Base-by-base conservation (phyloP, 2,113 vertebrate species). In the Zapus hudsonius region DNA sequence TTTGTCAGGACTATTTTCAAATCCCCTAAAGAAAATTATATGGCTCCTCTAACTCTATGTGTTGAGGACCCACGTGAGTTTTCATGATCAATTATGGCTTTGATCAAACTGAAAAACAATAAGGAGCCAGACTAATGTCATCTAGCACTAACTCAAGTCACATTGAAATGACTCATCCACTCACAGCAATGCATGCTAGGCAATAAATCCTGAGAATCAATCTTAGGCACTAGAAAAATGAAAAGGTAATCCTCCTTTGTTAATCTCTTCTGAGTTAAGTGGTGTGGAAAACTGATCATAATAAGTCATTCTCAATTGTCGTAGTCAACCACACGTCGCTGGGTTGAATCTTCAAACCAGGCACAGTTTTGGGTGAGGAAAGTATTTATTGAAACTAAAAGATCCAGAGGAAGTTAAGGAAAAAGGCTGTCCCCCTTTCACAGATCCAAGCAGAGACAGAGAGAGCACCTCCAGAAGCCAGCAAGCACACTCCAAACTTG, bases 181-280 rank as follows among this genome's bases (percentile, higher is more conserved):
- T 84, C 16, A 47, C 33, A 61, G 27, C 61, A 66, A 64, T 88
- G 31, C 44, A 61, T 33, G 15, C n/a, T 31, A 1, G 52, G 31
- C 44, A 90, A n/a, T 61, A 44, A 75, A 94, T 90, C 88, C 40
- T 66, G 44, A 92, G n/a, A 16, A 25, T 59, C 93, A 64, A 80
- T 63, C 22, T 81, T 93, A 85, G 83, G 74, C 33, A 74, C 29
- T 25, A 1, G 17, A 61, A 87, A 42, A 36, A 36, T 47, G 59
- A 25, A 64, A 38, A 79, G 55, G 38, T 63, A 63, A 17, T 84
- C 3, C 63, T 31, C 55, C n/a, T 22, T 63, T 44, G n/a, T 85
- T 36, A 95, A 93, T 61, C 20, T 40, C 29, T n/a, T 82, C 44
- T 85, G 27, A 66, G 17, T 33, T 33, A 91, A 92, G 78, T 25